These are phyloP conservation scores for Anarhynchus alexandrinus DNA, from an alignment of 2,113 vertebrate genomes.

Conservation along the genomic window DNA sequence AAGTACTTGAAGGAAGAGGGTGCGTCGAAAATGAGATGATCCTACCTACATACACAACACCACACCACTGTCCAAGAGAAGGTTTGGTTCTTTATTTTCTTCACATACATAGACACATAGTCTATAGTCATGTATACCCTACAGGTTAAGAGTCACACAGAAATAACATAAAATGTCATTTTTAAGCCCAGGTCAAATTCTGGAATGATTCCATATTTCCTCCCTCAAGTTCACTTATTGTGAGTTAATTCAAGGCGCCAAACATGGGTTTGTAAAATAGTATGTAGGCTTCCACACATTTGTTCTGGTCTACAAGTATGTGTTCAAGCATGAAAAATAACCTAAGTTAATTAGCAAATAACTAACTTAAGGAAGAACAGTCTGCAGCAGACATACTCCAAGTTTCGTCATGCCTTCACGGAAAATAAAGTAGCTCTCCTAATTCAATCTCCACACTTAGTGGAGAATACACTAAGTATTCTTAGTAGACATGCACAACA, in stretches of 20 bases:
- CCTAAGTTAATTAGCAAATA: constrained; percentile 15
- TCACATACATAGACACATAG: background rate
- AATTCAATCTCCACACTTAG: background rate
- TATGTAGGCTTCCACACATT: background rate
- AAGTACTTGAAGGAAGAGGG: background rate
- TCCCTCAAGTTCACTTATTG: background rate
- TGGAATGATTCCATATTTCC: background rate
- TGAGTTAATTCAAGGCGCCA: background rate
- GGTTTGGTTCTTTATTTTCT: background rate
- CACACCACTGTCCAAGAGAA: background rate
- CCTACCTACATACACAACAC: background rate
- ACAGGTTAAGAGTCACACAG: background rate
- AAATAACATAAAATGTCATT: background rate
- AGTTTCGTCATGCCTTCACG: background rate
- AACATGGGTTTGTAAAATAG: background rate
- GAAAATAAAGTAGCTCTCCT: constrained; percentile 22
- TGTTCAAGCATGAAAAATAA: constrained; percentile 17
- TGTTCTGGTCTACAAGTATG: background rate
- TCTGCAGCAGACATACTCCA: background rate
- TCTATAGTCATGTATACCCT: too few species aligned
- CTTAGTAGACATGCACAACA: background rate
- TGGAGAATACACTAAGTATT: background rate
- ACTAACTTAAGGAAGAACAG: background rate
- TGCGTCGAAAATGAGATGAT: background rate
- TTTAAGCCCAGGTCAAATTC: background rate